A percentile compares a stretch with the other conserved stretches of the same genome.
phyloP scores from a whole-genome alignment of 2,797 vertebrate genomes.

The Fringilla coelebs region DNA sequence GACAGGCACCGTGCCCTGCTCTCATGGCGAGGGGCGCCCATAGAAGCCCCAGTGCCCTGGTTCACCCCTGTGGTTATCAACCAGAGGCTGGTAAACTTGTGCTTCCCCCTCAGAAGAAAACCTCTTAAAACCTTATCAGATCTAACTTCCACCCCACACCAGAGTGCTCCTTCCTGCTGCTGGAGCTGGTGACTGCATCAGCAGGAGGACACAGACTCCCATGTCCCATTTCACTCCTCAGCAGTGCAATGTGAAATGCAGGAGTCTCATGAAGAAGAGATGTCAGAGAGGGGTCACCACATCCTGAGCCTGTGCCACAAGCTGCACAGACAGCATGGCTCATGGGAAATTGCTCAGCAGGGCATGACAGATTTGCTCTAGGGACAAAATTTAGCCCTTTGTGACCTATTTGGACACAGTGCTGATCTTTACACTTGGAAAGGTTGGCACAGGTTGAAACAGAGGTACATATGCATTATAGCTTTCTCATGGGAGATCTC shows the following conservation, averaged over 20 bases:
- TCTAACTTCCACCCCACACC: too few species aligned
- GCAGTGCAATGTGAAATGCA: neutral
- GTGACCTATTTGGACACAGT: neutral
- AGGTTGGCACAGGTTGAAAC: neutral
- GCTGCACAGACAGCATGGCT: neutral
- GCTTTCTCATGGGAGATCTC: neutral
- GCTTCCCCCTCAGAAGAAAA: neutral
- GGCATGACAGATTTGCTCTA: neutral
- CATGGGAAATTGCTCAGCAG: neutral
- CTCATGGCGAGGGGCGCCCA: fast-evolving
- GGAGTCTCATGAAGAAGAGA: neutral
- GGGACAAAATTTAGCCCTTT: neutral
- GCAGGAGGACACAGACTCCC: neutral
- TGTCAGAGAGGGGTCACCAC: neutral
- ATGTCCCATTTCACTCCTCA: neutral
- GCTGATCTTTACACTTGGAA: neutral
- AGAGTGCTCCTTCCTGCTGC: neutral
- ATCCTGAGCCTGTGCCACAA: fast-evolving
- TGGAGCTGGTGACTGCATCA: neutral
- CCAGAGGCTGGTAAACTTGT: fast-evolving
- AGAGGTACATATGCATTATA: neutral
- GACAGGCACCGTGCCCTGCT: neutral
- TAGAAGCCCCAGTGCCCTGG: fast-evolving
- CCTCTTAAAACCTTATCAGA: neutral
- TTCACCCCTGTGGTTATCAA: neutral